These are phyloP conservation scores for Melieria crassipennis DNA, from an alignment of 2,888 invertebrate genomes.

Conservation along the genomic window DNA sequence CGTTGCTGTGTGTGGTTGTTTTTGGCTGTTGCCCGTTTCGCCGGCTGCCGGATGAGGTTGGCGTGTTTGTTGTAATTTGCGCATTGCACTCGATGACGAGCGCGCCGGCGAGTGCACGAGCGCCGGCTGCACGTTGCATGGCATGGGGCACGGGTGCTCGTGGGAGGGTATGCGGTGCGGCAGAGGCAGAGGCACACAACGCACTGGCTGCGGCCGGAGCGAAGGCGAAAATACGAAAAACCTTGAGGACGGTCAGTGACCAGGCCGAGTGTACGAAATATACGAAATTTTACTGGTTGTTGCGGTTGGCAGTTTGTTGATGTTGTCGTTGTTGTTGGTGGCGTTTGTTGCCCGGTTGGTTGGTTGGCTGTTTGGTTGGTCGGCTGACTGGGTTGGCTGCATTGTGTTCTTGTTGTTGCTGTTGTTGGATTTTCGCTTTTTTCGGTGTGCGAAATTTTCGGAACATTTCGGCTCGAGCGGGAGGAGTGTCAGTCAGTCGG, in stretches of 20 bases:
- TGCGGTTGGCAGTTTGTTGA: not conserved
- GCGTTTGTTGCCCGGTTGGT: too few relatives aligned
- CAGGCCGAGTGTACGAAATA: constrained; percentile 41
- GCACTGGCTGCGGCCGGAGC: constrained; percentile 44
- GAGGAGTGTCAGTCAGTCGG: not conserved
- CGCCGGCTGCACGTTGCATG: not conserved
- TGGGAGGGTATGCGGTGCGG: not conserved
- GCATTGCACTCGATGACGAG: constrained; percentile 46
- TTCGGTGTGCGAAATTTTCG: too few relatives aligned
- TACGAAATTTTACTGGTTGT: constrained; percentile 53
- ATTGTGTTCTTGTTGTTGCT: too few relatives aligned
- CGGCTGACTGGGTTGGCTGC: too few relatives aligned
- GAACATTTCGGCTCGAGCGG: not conserved
- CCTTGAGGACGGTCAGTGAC: constrained; percentile 65
- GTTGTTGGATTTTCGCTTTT: too few relatives aligned
- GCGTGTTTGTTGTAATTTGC: constrained; percentile 64
- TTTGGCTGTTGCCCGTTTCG: constrained; percentile 22
- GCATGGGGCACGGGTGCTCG: constrained; percentile 4
- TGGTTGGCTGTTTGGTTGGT: too few relatives aligned
- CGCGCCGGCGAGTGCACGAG: constrained; percentile 3
- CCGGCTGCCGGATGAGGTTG: constrained; percentile 48
- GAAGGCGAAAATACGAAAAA: constrained; percentile 61
- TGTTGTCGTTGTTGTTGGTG: not conserved
- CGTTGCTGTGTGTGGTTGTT: constrained; percentile 29
- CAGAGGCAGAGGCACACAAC: constrained; percentile 32